Evolutionary conservation across 1,140 invertebrate species (phyloP), one percentile per base, ranked within the genome.

Genomic region (Drepana arcuata): DNA sequence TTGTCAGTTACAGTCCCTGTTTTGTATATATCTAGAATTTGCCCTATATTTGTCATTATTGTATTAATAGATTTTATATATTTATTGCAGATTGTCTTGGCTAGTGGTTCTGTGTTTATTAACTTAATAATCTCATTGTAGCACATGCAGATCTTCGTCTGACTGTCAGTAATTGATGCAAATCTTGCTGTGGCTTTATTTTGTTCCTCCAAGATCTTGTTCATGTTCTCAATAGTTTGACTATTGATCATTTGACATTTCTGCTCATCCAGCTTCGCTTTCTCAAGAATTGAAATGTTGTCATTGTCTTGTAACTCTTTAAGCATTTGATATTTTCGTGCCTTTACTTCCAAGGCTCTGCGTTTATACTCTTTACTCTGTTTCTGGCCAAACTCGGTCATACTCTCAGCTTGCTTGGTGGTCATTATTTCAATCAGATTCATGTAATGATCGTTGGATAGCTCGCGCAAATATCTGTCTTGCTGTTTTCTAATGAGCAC

Each of bases 21-120:
- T 60, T 83, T 84, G 57, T 85, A 84, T 43, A 82, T 83, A 29
- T 86, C 80, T 46, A 85, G 79, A 25, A 89, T 73, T 11, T 53
- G 27, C 31, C 84, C 83, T 35, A 88, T 85, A 37, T 72, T 79
- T 16, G 34, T 41, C 13, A 80, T 50, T n/a, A 80, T 53, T 27
- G 49, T 53, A 27, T 69, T 62, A 14, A 83, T 56, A 23, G 45
- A 36, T 15, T 42, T 31, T 28, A 66, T 48, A 51, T 69, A 74
- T 41, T 77, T 81, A n/a, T 72, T 52, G 43, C 49, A 56, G 5
- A 26, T 25, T 52, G 45, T 40, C 68, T 61, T n/a, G 4, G 48
- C 64, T 11, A 53, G 7, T 12, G 56, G 53, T 35, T 83, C 64
- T 24, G 40, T 57, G 35, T 70, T 60, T 11, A 61, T 31, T 2